Conservation (phyloP, 1,140 invertebrate species). For the Homalodisca vitripennis region DNA sequence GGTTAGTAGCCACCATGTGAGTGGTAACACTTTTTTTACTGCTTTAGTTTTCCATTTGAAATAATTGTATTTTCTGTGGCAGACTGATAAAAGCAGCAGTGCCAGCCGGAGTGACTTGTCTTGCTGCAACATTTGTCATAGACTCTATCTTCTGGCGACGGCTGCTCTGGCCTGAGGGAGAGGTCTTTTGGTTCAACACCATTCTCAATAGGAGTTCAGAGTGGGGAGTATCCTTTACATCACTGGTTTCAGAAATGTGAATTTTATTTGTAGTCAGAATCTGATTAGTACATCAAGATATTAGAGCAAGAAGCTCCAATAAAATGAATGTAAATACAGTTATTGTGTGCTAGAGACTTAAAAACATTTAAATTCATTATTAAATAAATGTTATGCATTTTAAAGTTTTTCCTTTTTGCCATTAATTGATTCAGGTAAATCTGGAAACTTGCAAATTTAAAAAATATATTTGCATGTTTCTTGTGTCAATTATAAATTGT, state of each 20-base stretch:
- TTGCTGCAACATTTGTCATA: constrained; percentile 72
- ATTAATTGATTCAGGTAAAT: too few relatives aligned
- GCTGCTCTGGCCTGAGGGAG: constrained; percentile 94
- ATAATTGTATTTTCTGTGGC: constrained; percentile 28
- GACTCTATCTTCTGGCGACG: constrained; percentile 95
- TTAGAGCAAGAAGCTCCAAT: too few relatives aligned
- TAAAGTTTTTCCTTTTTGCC: too few relatives aligned
- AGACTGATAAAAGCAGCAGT: constrained; percentile 71
- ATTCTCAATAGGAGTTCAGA: constrained; percentile 92
- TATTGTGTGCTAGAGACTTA: constrained; percentile 19
- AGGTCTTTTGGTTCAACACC: constrained; percentile 96
- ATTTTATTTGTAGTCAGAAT: too few relatives aligned
- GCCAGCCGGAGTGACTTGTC: constrained; percentile 66
- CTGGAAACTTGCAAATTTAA: too few relatives aligned
- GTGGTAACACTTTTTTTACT: neutral
- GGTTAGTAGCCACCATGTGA: constrained; percentile 46
- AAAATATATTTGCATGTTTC: too few relatives aligned
- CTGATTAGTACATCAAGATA: too few relatives aligned
- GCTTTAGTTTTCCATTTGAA: neutral
- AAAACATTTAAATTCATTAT: neutral
- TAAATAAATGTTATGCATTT: too few relatives aligned
- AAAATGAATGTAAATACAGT: constrained; percentile 11
- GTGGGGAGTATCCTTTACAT: constrained; percentile 92
- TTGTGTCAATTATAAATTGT: too few relatives aligned
- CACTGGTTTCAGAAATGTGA: too few relatives aligned